These are phyloP conservation scores for Leptosomus discolor DNA, from an alignment of 2,113 vertebrate genomes.

Conservation along the genomic window DNA sequence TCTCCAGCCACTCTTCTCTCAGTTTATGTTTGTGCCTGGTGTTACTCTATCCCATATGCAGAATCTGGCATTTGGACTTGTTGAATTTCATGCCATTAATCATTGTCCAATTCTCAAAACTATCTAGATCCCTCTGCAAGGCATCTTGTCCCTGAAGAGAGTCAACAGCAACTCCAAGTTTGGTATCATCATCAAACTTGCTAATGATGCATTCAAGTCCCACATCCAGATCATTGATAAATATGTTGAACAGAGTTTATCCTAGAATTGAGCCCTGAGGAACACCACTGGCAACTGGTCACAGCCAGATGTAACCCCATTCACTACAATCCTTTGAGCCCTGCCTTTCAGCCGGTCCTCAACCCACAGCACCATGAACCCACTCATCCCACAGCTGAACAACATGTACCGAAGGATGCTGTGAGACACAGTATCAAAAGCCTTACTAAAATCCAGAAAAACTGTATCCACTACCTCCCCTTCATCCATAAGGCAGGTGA, in stretches of 20 bases:
- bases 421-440: background rate
- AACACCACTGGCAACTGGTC: background rate
- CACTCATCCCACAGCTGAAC: background rate
- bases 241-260: background rate
- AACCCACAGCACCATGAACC: background rate
- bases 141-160: background rate
- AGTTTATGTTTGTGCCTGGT: fast-evolving
- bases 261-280: background rate
- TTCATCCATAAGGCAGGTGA: background rate
- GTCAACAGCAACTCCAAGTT: background rate
- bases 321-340: background rate
- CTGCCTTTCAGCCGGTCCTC: background rate
- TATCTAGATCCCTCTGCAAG: background rate
- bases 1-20: background rate
- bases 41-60: background rate
- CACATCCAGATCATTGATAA: background rate
- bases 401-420: background rate
- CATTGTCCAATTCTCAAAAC: no score
- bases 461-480: background rate
- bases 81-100: background rate
- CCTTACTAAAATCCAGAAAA: background rate
- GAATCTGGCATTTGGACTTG: background rate
- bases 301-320: background rate
- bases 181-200: background rate
- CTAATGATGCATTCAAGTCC: background rate